Conservation (phyloP, 2,797 vertebrate species). For the Loris lydekkerianus region DNA sequence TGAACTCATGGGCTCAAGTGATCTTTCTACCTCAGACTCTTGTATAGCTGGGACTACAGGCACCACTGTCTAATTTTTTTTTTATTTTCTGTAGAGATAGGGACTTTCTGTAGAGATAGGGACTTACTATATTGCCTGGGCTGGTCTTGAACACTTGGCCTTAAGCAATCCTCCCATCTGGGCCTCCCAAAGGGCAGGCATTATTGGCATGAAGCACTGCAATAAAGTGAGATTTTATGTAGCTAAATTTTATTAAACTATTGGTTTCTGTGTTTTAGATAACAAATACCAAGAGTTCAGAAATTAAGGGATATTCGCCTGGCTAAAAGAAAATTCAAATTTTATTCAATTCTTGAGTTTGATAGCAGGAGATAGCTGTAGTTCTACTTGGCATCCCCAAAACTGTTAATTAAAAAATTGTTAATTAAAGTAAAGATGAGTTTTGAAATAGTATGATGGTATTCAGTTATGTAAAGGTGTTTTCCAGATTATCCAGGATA, state of each 20-base stretch:
- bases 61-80: neutral
- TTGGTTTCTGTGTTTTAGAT: neutral
- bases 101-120: neutral
- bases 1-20: neutral
- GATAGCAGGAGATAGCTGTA: neutral
- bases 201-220: neutral
- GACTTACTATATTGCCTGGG: neutral
- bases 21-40: neutral
- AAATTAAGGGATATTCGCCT: neutral
- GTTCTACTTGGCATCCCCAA: neutral
- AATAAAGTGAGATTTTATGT: neutral
- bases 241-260: neutral
- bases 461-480: neutral
- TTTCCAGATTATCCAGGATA: neutral
- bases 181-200: neutral
- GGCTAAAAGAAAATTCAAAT: neutral
- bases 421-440: neutral
- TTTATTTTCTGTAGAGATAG: neutral
- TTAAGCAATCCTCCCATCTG: neutral
- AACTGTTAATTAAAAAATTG: neutral
- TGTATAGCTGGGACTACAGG: neutral
- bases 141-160: neutral
- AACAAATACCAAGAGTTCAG: neutral
- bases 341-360: constrained; percentile 16
- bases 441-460: neutral